Evolutionary conservation across 2,797 vertebrate species (phyloP).

Genomic region (Crenuchus spilurus): DNA sequence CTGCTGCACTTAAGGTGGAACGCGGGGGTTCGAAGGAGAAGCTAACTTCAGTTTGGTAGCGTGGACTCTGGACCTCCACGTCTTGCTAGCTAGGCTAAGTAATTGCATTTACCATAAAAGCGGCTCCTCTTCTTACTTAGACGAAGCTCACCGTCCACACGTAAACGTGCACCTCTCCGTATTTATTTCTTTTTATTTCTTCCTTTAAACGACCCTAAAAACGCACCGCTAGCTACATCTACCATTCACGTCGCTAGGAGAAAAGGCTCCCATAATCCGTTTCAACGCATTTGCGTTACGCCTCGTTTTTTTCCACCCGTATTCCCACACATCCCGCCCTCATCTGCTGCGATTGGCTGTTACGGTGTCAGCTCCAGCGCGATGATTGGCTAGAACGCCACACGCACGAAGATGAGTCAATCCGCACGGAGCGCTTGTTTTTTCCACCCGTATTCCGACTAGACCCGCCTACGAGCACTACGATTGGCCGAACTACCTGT

Average conservation of each 20-base stretch:
- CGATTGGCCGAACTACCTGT: neutral
- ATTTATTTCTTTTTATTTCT: neutral
- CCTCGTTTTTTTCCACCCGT: neutral
- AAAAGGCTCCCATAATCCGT: slow-evolving; percentile 14
- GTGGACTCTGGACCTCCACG: neutral
- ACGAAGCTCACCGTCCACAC: neutral
- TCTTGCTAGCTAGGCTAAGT: neutral
- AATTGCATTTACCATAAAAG: slow-evolving; percentile 2
- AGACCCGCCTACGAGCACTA: neutral
- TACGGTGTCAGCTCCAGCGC: neutral
- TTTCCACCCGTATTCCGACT: neutral
- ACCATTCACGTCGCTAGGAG: neutral
- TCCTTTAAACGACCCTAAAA: too few relatives aligned
- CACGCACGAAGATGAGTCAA: neutral
- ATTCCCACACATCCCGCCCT: neutral
- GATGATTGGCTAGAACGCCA: neutral
- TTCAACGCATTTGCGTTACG: neutral
- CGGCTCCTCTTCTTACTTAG: slow-evolving; percentile 16
- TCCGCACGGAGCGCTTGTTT: neutral
- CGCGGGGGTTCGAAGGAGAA: neutral
- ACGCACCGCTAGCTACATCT: too few relatives aligned
- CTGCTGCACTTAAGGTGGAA: neutral
- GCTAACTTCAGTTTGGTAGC: neutral
- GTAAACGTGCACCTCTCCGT: neutral
- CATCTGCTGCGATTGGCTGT: neutral